Evolutionary conservation across 2,113 vertebrate species (phyloP).

Genomic region (Irena cyanogastra): DNA sequence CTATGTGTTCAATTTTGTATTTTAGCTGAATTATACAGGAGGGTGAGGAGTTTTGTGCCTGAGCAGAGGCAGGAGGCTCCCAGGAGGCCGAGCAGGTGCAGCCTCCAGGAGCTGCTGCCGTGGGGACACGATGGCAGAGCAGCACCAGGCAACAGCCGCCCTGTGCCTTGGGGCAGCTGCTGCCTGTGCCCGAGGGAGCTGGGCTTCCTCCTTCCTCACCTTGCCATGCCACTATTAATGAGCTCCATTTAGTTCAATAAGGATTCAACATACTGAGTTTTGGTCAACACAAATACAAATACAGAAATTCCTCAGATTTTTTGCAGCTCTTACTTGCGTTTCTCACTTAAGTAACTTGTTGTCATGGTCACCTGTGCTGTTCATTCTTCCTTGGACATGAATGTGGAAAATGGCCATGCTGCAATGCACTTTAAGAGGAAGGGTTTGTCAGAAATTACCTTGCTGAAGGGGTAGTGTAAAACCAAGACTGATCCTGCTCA

Average conservation of each 20-base stretch:
- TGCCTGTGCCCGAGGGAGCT: not conserved
- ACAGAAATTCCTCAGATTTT: not conserved
- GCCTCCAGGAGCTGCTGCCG: rapidly evolving
- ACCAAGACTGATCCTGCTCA: not conserved
- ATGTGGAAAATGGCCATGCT: not conserved
- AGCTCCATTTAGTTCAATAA: not conserved
- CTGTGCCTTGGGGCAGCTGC: not conserved
- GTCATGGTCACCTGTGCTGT: not conserved
- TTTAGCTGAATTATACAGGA: not conserved
- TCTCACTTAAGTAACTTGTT: not conserved
- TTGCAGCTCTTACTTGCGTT: not conserved
- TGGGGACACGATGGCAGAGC: rapidly evolving
- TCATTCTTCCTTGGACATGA: not conserved
- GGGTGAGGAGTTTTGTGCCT: not conserved
- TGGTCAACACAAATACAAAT: not conserved
- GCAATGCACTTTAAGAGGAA: not conserved
- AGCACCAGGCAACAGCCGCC: rapidly evolving
- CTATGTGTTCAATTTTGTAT: not conserved
- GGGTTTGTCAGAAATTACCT: not conserved
- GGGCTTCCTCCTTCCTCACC: not conserved
- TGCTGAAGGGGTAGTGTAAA: not conserved
- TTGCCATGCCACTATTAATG: not conserved
- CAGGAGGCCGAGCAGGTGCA: not conserved
- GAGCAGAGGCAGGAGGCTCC: not conserved
- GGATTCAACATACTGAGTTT: not conserved